A percentile compares a stretch with the other conserved stretches of the same genome.
Conservation (phyloP, 2,113 vertebrate species). For the Barbus barbus region DNA sequence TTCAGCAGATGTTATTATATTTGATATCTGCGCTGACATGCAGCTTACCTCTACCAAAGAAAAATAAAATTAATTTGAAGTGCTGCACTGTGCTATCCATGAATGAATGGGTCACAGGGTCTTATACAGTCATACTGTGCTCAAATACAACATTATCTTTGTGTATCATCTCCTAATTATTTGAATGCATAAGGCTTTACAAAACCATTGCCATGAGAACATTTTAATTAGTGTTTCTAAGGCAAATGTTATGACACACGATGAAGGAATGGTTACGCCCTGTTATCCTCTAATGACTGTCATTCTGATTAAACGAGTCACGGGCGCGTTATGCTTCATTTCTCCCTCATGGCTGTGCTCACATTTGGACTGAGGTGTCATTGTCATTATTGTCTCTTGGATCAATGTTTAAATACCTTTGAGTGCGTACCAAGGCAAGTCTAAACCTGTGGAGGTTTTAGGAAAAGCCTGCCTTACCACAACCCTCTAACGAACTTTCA, state of each 20-base stretch:
- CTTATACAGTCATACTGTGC: not conserved
- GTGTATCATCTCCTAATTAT: constrained; percentile 33
- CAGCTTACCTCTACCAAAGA: not conserved
- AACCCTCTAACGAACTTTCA: constrained; percentile 64
- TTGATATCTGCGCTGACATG: not conserved
- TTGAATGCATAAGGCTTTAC: not conserved
- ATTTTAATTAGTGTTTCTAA: constrained; percentile 34
- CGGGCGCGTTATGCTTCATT: constrained; percentile 1
- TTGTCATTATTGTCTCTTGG: constrained; percentile 61
- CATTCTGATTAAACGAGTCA: constrained; percentile 39
- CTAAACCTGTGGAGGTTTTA: constrained; percentile 65
- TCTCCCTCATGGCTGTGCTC: constrained; percentile 26
- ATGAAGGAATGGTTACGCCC: constrained; percentile 41
- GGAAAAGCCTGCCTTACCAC: constrained; percentile 71
- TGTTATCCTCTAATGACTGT: constrained; percentile 24
- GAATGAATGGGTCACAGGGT: too few relatives aligned
- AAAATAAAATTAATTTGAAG: not conserved
- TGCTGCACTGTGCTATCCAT: not conserved
- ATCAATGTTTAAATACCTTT: constrained; percentile 42
- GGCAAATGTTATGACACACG: constrained; percentile 17
- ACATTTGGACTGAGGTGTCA: constrained; percentile 56
- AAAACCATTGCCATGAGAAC: constrained; percentile 17
- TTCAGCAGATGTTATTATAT: not conserved
- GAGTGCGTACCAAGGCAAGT: constrained; percentile 58
- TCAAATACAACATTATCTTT: not conserved